Evolutionary conservation across 2,113 vertebrate genomes (phyloP).

Genomic region (Thermophis baileyi): DNA sequence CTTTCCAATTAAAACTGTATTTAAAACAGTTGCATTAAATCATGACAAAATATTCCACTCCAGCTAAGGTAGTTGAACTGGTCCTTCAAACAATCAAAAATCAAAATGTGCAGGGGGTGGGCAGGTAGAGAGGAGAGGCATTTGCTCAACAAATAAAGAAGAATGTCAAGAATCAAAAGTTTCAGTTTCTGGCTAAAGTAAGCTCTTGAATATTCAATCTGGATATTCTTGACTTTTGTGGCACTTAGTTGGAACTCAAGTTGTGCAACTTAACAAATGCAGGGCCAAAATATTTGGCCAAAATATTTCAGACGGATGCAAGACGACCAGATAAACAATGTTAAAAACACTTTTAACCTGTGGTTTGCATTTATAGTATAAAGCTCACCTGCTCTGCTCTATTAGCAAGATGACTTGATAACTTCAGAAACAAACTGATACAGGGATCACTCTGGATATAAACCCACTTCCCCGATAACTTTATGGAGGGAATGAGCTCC

Average conservation of each 20-base stretch:
- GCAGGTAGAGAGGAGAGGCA: background rate
- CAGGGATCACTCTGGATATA: background rate
- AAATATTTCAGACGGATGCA: background rate
- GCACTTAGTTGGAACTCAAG: background rate
- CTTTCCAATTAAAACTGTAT: background rate
- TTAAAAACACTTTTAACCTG: background rate
- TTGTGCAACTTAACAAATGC: background rate
- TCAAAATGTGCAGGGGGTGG: background rate
- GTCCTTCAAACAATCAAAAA: background rate
- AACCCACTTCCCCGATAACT: background rate
- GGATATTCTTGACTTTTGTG: background rate
- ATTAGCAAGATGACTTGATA: background rate
- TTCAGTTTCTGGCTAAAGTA: slow-evolving; percentile 14
- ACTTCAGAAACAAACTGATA: background rate
- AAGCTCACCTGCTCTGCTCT: background rate
- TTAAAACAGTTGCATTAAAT: background rate
- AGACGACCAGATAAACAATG: background rate
- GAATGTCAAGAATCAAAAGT: background rate
- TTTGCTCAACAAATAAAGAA: background rate
- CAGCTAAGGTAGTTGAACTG: background rate
- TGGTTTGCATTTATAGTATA: background rate
- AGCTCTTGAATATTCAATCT: background rate
- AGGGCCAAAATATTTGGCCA: background rate
- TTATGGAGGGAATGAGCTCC: background rate
- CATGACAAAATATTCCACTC: background rate